A percentile compares a stretch with the other conserved stretches of the same genome.
Conservation (phyloP, 2,797 vertebrate genomes). For the Sebastes cheni region DNA sequence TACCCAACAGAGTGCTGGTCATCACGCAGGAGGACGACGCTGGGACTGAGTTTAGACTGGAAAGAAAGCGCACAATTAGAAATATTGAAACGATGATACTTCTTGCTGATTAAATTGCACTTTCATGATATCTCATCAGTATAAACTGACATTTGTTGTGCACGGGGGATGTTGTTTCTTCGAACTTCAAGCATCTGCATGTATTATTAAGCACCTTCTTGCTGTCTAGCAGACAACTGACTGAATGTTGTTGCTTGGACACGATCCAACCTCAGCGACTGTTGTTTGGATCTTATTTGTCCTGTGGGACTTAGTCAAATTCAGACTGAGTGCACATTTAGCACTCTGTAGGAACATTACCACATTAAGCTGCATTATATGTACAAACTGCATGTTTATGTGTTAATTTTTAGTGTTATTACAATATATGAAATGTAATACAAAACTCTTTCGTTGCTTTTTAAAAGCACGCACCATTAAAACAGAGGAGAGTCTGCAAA, state of each 20-base stretch:
- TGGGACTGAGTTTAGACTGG: conserved; percentile 89
- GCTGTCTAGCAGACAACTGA: conserved; percentile 1
- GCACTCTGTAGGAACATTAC: background rate
- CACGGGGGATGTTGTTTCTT: background rate
- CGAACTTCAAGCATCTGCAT: conserved; percentile 6
- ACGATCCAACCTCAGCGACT: background rate
- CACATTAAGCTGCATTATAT: background rate
- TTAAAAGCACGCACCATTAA: background rate
- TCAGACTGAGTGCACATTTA: conserved; percentile 7
- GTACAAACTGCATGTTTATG: background rate
- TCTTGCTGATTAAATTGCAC: background rate
- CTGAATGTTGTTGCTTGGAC: conserved; percentile 15
- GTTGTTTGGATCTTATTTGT: conserved; percentile 4
- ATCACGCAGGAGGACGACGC: conserved; percentile 86
- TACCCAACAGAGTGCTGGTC: conserved; percentile 84
- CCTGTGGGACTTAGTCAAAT: conserved; percentile 4
- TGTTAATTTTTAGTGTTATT: background rate
- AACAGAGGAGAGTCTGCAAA: background rate
- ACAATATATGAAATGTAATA: background rate
- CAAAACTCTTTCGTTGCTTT: background rate
- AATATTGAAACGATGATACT: background rate
- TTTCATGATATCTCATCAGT: background rate
- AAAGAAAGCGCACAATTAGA: background rate
- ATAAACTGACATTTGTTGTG: background rate
- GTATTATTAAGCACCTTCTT: conserved; percentile 33